Percentiles rank a stretch among this genome's conserved stretches.
These are phyloP conservation scores for Oasisia sp. DNA, from an alignment of 2,888 invertebrate genomes.

Conservation along the genomic window DNA sequence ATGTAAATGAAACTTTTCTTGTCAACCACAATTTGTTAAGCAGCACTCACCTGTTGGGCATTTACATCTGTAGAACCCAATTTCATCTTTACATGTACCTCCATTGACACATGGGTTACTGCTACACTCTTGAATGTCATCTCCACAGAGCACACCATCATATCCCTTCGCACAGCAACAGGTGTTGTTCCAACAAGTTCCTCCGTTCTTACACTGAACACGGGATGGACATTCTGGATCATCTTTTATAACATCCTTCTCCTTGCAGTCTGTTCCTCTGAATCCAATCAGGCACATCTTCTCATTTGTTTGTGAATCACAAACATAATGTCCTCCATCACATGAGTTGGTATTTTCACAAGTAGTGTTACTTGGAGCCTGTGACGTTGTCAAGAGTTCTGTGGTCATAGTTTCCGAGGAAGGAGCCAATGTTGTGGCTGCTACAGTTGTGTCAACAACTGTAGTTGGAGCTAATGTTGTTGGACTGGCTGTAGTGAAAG, in stretches of 20 bases:
- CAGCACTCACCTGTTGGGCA: conserved; percentile 13
- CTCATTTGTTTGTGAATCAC: neutral
- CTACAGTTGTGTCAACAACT: neutral
- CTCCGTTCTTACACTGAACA: conserved; percentile 3
- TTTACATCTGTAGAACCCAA: neutral
- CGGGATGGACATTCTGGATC: conserved; percentile 18
- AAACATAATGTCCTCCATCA: conserved; percentile 23
- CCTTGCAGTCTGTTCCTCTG: neutral
- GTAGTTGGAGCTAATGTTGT: too few species aligned
- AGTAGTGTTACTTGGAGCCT: conserved; percentile 6
- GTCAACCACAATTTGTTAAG: too few species aligned
- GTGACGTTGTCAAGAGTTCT: neutral
- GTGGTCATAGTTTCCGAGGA: neutral
- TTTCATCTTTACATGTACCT: neutral
- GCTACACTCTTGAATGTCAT: neutral
- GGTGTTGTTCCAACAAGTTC: conserved; percentile 22
- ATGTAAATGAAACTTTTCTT: too few species aligned
- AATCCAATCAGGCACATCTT: neutral
- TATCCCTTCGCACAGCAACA: conserved; percentile 23
- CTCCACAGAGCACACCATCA: neutral
- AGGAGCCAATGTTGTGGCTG: neutral
- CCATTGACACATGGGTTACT: conserved; percentile 18
- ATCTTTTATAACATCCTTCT: neutral
- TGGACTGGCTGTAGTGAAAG: too few species aligned
- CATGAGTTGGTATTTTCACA: conserved; percentile 17